Base-by-base conservation (phyloP, 2,797 vertebrate species). In the Tachyglossus aculeatus region DNA sequence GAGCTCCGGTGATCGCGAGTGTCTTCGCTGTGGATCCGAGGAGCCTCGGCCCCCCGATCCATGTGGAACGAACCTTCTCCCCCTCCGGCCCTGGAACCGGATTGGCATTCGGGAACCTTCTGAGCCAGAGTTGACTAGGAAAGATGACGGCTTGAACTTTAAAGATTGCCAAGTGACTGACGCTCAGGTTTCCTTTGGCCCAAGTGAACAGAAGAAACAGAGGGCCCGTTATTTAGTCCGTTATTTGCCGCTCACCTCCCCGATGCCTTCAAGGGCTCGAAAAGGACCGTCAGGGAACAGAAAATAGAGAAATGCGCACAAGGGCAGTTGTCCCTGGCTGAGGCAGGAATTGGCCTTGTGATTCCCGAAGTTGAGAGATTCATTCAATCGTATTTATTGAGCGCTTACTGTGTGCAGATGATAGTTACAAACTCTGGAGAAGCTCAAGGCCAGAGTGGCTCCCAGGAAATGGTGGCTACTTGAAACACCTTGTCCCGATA, bases 331-430 rank as follows among this genome's bases (percentile, higher is more conserved):
- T 9, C 22, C 43, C 18, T 58, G 56, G 29, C 15, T 58, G 27
- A 29, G 50, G 25, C 24, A 73, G 19, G 5, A 73, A 67, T 14
- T 79, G 59, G 65, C 55, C 52, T 65, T 84, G 55, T 44, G 27
- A 68, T 79, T 34, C 71, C 36, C 47, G 44, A 1, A 1, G 16
- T 33, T 0, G 61, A 56, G 62, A 31, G 18, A 38, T 32, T 44
- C 51, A 75, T 29, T 66, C 16, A 53, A 66, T 24, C 12, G 24
- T 44, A 0, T 16, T 43, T 6, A n/a, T 52, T 34, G 7, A 77
- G 21, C 7, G 41, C 54, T 29, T 27, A 25, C 41, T 65, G 24
- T 40, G 27, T 6, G 22, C 6, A 70, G 29, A 19, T 22, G 12
- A 29, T 0, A 9, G 37, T 54, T 15, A 24, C 12, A 24, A 24